Evolutionary conservation across 2,888 invertebrate genomes (phyloP).

Genomic region (Ypsolopha scabrella): DNA sequence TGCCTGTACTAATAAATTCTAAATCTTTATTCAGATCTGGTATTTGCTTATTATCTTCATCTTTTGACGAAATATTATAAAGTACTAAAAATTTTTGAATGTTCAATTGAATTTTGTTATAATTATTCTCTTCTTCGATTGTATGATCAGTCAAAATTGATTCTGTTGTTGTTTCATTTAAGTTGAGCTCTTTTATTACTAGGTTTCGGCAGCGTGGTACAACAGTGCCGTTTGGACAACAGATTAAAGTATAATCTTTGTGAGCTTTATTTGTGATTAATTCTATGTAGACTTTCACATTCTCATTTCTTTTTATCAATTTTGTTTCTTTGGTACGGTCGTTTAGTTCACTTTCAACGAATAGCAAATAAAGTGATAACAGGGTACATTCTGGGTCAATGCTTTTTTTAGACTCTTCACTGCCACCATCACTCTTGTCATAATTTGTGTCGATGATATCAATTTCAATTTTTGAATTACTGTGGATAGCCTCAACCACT

Average conservation of each 20-base stretch:
- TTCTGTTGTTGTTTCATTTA: no score
- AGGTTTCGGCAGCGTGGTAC: no score
- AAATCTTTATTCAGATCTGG: no score
- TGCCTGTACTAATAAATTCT: no score
- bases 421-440: slow-evolving; percentile 7
- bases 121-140: not conserved
- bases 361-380: slow-evolving; percentile 35
- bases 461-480: slow-evolving; percentile 20
- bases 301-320: slow-evolving; percentile 27
- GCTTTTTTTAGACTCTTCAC: not conserved
- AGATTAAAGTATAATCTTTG: slow-evolving; percentile 26
- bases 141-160: no score
- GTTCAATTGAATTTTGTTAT: not conserved
- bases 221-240: slow-evolving; percentile 19
- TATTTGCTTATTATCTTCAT: no score
- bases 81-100: not conserved
- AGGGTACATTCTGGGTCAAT: slow-evolving; percentile 23
- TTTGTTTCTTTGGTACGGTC: slow-evolving; percentile 36
- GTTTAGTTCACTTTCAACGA: slow-evolving; percentile 27
- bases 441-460: slow-evolving; percentile 37
- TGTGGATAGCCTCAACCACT: not conserved
- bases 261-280: slow-evolving; percentile 21
- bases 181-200: no score
- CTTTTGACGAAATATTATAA: no score
- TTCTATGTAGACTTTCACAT: slow-evolving; percentile 44